Evolutionary conservation across 2,797 vertebrate genomes (phyloP).

Genomic region (Scarus forsteni): DNA sequence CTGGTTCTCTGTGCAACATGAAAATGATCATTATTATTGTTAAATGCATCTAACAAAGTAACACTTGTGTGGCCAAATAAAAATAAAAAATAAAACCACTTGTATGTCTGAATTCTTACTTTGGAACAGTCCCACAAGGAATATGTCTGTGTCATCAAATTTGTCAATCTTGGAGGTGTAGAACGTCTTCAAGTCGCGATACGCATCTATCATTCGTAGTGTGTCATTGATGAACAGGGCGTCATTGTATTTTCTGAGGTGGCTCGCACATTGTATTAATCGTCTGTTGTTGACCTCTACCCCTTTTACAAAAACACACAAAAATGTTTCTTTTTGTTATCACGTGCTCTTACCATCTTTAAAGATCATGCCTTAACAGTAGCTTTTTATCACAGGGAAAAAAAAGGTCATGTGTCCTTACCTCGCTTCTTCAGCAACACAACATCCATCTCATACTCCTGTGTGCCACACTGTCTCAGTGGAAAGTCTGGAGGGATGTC

Average conservation of each 20-base stretch:
- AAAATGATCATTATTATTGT: too few relatives aligned
- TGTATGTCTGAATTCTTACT: conserved; percentile 73
- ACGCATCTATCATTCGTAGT: conserved; percentile 89
- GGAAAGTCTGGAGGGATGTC: not conserved
- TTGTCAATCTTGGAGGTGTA: conserved; percentile 62
- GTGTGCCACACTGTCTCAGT: conserved; percentile 85
- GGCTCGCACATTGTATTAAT: conserved; percentile 84
- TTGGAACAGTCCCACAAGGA: conserved; percentile 83
- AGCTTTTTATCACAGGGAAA: not conserved
- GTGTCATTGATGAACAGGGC: conserved; percentile 91
- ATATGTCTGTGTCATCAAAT: conserved; percentile 79
- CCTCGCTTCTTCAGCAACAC: conserved; percentile 87
- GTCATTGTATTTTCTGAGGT: conserved; percentile 93
- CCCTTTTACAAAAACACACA: conserved; percentile 71
- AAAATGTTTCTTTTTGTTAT: not conserved
- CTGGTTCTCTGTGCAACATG: conserved; percentile 79
- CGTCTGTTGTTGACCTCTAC: conserved; percentile 64
- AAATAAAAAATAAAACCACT: not conserved
- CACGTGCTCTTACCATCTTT: not conserved
- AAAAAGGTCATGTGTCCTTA: conserved; percentile 49
- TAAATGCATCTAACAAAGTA: too few relatives aligned
- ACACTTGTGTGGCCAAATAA: too few relatives aligned
- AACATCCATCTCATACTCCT: conserved; percentile 90
- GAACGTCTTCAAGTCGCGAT: conserved; percentile 83
- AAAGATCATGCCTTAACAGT: not conserved